phyloP scores from a whole-genome alignment of 2,797 vertebrate genomes.

The Silurus aristotelis region DNA sequence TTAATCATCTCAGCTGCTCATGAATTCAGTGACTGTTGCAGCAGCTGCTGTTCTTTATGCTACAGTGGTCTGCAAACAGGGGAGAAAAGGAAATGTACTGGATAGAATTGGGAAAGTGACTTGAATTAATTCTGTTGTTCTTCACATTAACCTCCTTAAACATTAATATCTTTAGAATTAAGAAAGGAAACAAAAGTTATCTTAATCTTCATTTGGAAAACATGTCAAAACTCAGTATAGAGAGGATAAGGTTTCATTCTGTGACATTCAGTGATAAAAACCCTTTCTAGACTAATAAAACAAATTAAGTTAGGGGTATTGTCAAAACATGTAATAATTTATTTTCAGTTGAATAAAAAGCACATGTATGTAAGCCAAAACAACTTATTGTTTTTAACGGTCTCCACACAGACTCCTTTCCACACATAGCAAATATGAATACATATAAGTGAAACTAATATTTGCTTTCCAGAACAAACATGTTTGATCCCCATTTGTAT shows the following conservation, averaged over 20 bases:
- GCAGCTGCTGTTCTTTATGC: conserved; percentile 11
- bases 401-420: not conserved
- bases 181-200: not conserved
- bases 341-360: not conserved
- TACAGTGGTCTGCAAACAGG: not conserved
- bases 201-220: not conserved
- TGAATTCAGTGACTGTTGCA: conserved; percentile 11
- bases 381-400: not conserved
- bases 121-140: not conserved
- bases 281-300: not conserved
- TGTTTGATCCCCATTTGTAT: not conserved
- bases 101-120: not conserved
- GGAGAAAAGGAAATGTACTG: not conserved
- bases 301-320: not conserved
- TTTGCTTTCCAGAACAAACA: conserved; percentile 1
- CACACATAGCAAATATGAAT: not conserved
- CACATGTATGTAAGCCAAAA: not conserved
- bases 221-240: not conserved
- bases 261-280: not conserved
- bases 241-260: not conserved
- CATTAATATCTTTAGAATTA: not conserved
- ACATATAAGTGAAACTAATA: not conserved
- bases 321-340: not conserved
- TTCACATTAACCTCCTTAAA: not conserved
- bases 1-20: conserved; percentile 41